Conservation (phyloP, 1,140 invertebrate species). For the Meloidogyne hapla region DNA sequence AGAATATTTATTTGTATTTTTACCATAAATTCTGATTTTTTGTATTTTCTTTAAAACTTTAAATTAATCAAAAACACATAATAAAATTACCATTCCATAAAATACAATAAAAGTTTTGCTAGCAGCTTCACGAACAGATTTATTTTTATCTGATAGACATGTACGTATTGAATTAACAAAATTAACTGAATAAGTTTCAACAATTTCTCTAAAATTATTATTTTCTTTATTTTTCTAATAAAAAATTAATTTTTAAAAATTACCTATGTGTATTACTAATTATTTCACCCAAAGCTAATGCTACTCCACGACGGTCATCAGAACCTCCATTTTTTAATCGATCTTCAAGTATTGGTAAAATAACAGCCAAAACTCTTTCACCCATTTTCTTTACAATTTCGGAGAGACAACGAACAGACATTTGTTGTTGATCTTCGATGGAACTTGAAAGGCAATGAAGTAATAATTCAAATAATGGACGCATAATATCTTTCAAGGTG, state of each 20-base stretch:
- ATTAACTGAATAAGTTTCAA: constrained; percentile 83
- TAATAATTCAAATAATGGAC: constrained; percentile 81
- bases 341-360: constrained; percentile 91
- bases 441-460: constrained; percentile 67
- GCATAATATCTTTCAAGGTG: constrained; percentile 91
- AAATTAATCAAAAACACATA: background rate
- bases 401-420: constrained; percentile 90
- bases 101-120: constrained; percentile 93
- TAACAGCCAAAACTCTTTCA: constrained; percentile 92
- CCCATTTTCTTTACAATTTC: constrained; percentile 95
- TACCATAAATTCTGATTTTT: too few relatives aligned
- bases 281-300: constrained; percentile 95
- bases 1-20: too few relatives aligned
- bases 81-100: constrained; percentile 70
- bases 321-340: constrained; percentile 81
- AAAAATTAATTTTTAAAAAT: constrained; percentile 67
- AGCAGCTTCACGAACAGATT: constrained; percentile 81
- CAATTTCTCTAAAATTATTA: constrained; percentile 26
- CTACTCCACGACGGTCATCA: constrained; percentile 89
- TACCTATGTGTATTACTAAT: constrained; percentile 92
- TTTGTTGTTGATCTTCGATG: constrained; percentile 72
- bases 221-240: too few relatives aligned
- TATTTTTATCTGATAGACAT: constrained; percentile 40
- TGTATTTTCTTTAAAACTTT: background rate
- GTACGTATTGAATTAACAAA: constrained; percentile 80